Conservation (phyloP, 2,888 invertebrate species). For the Limnephilus lunatus region DNA sequence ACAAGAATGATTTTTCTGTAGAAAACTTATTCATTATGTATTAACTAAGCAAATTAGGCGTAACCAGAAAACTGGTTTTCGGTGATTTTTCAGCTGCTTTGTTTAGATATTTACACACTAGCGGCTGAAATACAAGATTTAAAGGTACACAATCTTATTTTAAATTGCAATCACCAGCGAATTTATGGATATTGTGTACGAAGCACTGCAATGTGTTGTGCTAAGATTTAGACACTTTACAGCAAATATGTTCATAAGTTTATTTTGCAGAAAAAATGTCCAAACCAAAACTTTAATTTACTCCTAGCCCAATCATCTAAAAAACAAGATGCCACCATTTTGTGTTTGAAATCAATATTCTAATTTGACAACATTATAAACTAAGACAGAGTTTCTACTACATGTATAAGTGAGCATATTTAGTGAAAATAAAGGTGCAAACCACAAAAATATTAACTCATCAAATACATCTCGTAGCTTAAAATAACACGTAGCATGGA, state of each 20-base stretch:
- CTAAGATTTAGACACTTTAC: neutral
- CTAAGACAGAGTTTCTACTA: neutral
- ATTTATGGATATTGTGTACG: neutral
- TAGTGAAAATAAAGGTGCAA: neutral
- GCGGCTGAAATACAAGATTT: neutral
- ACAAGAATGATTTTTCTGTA: neutral
- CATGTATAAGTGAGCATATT: neutral
- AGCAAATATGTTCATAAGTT: neutral
- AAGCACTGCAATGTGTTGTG: neutral
- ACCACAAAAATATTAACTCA: neutral
- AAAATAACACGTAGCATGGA: neutral
- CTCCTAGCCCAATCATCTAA: neutral
- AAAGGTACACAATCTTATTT: neutral
- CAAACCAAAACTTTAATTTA: neutral
- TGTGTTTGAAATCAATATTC: neutral
- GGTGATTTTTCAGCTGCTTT: neutral
- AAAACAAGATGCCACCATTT: neutral
- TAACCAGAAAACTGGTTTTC: neutral
- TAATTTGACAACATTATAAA: neutral
- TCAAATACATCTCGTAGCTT: neutral
- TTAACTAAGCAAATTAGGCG: neutral
- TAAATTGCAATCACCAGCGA: neutral
- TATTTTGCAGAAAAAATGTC: neutral
- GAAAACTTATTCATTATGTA: neutral
- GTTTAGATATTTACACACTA: too few species aligned